Evolutionary conservation across 2,888 invertebrate species (phyloP).

Genomic region (Pachydiplax longipennis): DNA sequence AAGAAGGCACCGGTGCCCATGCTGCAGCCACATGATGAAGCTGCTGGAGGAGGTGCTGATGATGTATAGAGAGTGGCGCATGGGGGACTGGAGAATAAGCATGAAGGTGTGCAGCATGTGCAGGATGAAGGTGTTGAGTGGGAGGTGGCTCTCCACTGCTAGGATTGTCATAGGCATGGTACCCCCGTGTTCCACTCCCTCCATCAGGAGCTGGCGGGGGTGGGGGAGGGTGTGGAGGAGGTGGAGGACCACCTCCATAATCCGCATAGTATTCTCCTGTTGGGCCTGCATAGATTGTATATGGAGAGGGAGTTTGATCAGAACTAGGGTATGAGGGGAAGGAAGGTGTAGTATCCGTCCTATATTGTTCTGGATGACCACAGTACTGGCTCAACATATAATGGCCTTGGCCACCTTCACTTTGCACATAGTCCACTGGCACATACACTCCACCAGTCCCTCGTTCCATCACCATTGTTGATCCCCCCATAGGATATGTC

Average conservation of each 20-base stretch:
- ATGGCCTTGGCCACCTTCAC: conserved; percentile 11
- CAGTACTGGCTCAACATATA: conserved; percentile 41
- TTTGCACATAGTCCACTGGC: conserved; percentile 46
- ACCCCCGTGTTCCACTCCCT: not conserved
- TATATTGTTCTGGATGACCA: conserved; percentile 12
- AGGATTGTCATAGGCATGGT: conserved; percentile 65
- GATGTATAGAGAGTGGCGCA: conserved; percentile 11
- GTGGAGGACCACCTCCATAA: conserved; percentile 6
- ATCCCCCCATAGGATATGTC: conserved; percentile 22
- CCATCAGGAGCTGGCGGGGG: conserved; percentile 8
- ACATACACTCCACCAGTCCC: conserved; percentile 38
- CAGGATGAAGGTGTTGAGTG: conserved; percentile 56
- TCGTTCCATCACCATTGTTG: conserved; percentile 38
- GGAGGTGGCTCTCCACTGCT: conserved; percentile 54
- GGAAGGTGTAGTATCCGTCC: conserved; percentile 38
- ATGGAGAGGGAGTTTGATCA: conserved; percentile 13
- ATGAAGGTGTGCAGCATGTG: conserved; percentile 61
- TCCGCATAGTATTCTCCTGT: conserved; percentile 31
- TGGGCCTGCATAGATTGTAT: conserved; percentile 21
- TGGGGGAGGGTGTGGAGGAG: not conserved
- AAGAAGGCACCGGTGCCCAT: not conserved
- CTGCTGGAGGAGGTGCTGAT: conserved; percentile 48
- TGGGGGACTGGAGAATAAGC: conserved; percentile 51
- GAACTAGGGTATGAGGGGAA: not conserved
- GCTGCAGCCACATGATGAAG: conserved; percentile 47